Evolutionary conservation across 2,113 vertebrate species (phyloP).

Genomic region (Laterallus jamaicensis): DNA sequence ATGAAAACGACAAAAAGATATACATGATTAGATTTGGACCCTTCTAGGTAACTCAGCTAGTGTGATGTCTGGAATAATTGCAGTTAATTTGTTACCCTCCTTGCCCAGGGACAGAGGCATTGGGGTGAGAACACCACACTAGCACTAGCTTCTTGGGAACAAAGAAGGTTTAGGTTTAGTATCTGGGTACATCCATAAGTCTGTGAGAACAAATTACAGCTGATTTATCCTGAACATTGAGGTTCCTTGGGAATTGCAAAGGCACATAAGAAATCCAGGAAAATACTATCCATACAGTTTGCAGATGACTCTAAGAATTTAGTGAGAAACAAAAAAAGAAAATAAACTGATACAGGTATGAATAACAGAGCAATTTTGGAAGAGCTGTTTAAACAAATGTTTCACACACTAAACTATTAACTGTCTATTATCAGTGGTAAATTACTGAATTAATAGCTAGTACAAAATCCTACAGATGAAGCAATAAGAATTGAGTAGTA

Average conservation of each 20-base stretch:
- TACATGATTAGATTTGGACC: neutral
- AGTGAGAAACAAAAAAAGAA: no score
- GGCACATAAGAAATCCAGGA: neutral
- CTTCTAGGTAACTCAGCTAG: neutral
- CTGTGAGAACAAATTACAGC: neutral
- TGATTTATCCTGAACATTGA: neutral
- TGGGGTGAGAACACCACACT: neutral
- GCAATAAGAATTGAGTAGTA: neutral
- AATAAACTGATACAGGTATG: neutral
- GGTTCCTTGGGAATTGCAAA: neutral
- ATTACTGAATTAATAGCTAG: neutral
- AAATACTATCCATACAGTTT: neutral
- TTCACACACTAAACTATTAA: neutral
- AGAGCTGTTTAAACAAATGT: neutral
- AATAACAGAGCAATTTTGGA: neutral
- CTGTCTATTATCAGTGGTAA: neutral
- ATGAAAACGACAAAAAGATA: neutral
- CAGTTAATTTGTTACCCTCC: neutral
- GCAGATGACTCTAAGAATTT: neutral
- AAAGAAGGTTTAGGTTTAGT: neutral
- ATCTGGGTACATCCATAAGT: neutral
- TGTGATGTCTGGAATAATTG: neutral
- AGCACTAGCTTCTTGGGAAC: neutral
- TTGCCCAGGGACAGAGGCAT: neutral
- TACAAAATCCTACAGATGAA: neutral